Conservation (phyloP, 1,140 invertebrate species). For the Drosophila arizonae region DNA sequence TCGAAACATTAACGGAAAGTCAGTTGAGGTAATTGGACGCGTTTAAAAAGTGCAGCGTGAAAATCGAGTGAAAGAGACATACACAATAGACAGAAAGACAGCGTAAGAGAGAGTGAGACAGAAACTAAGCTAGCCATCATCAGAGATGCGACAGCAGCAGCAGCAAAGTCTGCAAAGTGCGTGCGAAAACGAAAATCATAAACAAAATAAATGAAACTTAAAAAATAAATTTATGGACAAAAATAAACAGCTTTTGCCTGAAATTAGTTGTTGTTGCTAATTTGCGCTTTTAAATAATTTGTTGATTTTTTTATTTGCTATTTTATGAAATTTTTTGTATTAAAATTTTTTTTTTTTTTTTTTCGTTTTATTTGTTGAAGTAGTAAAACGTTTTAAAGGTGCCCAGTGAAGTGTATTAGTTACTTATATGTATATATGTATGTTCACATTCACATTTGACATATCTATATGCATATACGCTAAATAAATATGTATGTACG, state of each 20-base stretch:
- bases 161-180: not conserved
- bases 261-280: conserved; percentile 1
- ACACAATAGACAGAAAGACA: not conserved
- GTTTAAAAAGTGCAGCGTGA: conserved; percentile 51
- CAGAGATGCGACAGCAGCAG: not conserved
- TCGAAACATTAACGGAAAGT: conserved; percentile 78
- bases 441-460: no score
- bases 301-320: conserved; percentile 12
- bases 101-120: not conserved
- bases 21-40: conserved; percentile 75
- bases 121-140: not conserved
- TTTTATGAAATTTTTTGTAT: conserved; percentile 3
- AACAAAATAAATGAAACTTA: not conserved
- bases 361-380: conserved; percentile 1
- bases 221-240: not conserved
- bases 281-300: not conserved
- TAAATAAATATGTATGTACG: not conserved
- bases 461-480: no score
- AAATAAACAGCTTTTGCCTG: not conserved
- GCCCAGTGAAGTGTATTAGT: conserved; percentile 30
- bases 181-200: not conserved
- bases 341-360: not conserved
- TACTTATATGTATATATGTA: not conserved
- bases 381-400: conserved; percentile 45
- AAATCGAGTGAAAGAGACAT: not conserved